Base-by-base conservation (phyloP, 2,888 invertebrate species). In the Cryptocheilus praepositus region DNA sequence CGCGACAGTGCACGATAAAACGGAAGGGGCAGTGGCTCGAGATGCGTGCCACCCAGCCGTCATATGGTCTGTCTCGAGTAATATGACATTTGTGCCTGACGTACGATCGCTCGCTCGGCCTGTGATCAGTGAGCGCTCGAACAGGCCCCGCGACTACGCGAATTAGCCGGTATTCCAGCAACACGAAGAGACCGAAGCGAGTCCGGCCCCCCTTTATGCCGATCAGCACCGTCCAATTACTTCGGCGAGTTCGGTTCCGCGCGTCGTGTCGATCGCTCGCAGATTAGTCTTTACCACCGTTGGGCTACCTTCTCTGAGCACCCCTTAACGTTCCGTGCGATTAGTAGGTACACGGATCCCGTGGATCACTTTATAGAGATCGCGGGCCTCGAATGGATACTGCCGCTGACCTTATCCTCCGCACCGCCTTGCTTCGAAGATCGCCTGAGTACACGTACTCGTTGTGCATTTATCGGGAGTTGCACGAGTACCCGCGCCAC, bases 11-110 rank as follows among this genome's bases (percentile, higher is more conserved):
- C 72, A 81, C 79, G 81, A 83, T 78, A 81, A 79, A 49, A 83
- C 80, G 80, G 75, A 76, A 73, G 77, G 79, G 78, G 77, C 74
- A 80, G 76, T 79, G 77, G 75, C 71, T 79, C 76, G 74, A 79
- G 82, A 82, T 85, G 85, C 86, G 86, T 86, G 86, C 81, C 81
- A 79, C 76, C 79, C 78, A 79, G 79, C 79, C 84, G 82, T 84
- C 83, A 78, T 77, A 71, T 68, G 61, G 61, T 15, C 44, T 59
- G 62, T 19, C 64, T 46, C 64, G 61, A 60, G 53, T 69, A 73
- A 73, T 68, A 68, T 65, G 70, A 70, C 70, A 67, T 67, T 61
- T 57, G 63, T 57, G 52, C 51, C 61, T 61, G 62, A 61, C 70
- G 53, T 61, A 57, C 22, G 60, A 43, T 60, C 56, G 49, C 69